Evolutionary conservation across 2,888 invertebrate genomes (phyloP), one percentile per base, ranked within the genome.

Genomic region (Alentia gelatinosa): DNA sequence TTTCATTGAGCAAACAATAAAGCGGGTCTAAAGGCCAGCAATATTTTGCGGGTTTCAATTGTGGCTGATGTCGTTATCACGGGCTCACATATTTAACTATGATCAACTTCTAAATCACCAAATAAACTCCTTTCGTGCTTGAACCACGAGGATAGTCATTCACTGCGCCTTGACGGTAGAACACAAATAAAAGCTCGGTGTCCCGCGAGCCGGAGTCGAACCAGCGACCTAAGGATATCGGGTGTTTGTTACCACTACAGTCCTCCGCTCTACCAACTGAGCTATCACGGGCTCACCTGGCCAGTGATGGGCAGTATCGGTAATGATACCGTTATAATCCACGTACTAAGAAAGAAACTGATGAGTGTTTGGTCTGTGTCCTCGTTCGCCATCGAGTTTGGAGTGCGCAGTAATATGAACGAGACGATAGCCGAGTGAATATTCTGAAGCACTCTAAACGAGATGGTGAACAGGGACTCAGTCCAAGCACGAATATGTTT

Each of bases 211-310:
- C 79, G 79, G 79, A 79, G 79, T 79, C 37, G 79, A 79, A 79
- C 79, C 79, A 79, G 79, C 79, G 79, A 79, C 79, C 79, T 79
- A 79, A 79, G 79, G 79, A 79, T 79, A 39, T 7, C 79, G 39
- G 79, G 39, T 39, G 39, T 39, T 19, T 37, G 7, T 1, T 4
- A 79, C 79, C 79, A 79, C 79, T 79, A 79, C 79, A 79, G 79
- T 79, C 79, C 79, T 79, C 79, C 79, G 79, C 79, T 79, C 79
- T 79, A 79, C 79, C 79, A 79, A 79, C 79, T 79, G 79, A 79
- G 79, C 79, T 79, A 79, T 79, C 79, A 35, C 79, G 79, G 79
- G 79, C 56, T 56, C 56, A 56, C 56, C 56, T 56, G 56, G 9
- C 7, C 7, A 42, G 23, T 56, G 23, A 4, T 56, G n/a, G 5